Percentiles rank a stretch among this genome's conserved stretches.
Conservation (phyloP, 2,888 invertebrate genomes). For the Epistrophe eligans region DNA sequence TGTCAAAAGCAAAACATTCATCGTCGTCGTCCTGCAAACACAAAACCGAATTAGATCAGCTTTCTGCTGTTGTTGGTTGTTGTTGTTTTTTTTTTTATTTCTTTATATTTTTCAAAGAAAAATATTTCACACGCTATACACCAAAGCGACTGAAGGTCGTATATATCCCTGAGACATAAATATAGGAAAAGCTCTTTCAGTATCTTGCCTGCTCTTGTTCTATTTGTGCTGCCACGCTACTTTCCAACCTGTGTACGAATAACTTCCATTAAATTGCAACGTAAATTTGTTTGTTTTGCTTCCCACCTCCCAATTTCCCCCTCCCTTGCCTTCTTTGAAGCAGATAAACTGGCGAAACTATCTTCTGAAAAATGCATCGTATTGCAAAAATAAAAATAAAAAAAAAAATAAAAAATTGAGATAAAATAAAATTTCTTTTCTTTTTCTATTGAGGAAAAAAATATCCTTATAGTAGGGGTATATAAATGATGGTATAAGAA, state of each 20-base stretch:
- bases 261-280: conserved; percentile 63
- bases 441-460: conserved; percentile 23
- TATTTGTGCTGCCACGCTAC: not conserved
- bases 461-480: conserved; percentile 14
- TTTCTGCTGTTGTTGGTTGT: conserved; percentile 23
- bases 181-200: conserved; percentile 63
- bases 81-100: conserved; percentile 5
- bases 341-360: conserved; percentile 67
- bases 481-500: conserved; percentile 20
- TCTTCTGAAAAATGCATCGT: conserved; percentile 41
- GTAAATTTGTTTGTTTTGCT: conserved; percentile 70
- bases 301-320: not conserved
- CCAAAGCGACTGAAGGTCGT: conserved; percentile 64
- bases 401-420: conserved; percentile 19
- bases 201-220: conserved; percentile 8
- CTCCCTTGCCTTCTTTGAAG: not conserved
- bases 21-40: conserved; percentile 37
- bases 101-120: conserved; percentile 41
- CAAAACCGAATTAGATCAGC: conserved; percentile 62
- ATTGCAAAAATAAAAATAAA: conserved; percentile 3
- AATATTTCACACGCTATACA: conserved; percentile 58
- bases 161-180: conserved; percentile 64
- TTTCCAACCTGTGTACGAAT: conserved; percentile 38
- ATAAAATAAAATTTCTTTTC: conserved; percentile 24
- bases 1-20: conserved; percentile 65